Conservation (phyloP, 2,113 vertebrate species). For the Gobiocypris rarus region DNA sequence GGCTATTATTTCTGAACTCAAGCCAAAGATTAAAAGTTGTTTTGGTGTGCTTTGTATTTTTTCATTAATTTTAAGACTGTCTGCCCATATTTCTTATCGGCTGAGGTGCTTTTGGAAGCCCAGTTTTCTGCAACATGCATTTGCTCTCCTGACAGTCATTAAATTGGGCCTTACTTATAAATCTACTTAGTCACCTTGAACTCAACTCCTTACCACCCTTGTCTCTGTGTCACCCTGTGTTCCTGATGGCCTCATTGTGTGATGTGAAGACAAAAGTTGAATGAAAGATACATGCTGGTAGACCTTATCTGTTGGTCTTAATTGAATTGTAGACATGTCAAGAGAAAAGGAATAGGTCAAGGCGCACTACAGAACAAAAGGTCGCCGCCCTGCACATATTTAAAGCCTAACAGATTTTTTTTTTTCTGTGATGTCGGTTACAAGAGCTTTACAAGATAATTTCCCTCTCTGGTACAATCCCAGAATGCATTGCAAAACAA, state of each 20-base stretch:
- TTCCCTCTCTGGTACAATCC: background rate
- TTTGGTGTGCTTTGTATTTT: conserved; percentile 5
- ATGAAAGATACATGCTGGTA: background rate
- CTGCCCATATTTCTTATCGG: conserved; percentile 2
- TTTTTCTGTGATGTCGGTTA: background rate
- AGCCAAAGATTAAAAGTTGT: background rate
- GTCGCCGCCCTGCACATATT: background rate
- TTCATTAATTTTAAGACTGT: background rate
- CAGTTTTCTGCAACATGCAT: background rate
- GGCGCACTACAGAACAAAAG: background rate
- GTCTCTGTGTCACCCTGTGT: background rate
- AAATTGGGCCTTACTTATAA: background rate
- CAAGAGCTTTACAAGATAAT: background rate
- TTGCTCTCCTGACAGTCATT: background rate
- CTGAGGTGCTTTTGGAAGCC: background rate
- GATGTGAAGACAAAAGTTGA: background rate
- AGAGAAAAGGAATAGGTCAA: background rate
- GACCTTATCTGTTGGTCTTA: background rate
- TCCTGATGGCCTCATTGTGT: background rate
- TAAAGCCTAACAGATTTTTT: background rate
- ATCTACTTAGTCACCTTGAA: background rate
- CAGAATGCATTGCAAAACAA: background rate
- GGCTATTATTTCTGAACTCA: conserved; percentile 1
- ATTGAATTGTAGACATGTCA: background rate
- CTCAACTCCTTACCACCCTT: background rate